Evolutionary conservation across 1,140 invertebrate species (phyloP), one percentile per base, ranked within the genome.

Genomic region (Papilio dardanus): DNA sequence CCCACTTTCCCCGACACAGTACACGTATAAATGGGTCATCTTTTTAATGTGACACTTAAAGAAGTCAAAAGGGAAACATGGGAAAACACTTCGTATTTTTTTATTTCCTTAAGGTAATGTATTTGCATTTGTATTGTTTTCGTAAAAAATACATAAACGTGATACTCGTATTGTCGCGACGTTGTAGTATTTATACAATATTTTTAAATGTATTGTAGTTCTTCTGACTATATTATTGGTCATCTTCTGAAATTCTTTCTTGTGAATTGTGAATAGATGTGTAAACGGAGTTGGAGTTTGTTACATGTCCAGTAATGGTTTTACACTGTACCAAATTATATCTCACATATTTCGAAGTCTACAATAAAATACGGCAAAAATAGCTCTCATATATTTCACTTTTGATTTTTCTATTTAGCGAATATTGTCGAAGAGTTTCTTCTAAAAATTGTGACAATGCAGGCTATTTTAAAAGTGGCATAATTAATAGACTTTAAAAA

Each of bases 31-130:
- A 76, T 80, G 74, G 84, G 84, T 85, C 79, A 82, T 82, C 54
- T 88, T 87, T 83, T 83, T 84, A 79, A 82, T 76, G 83, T 79
- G 79, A 83, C 83, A 81, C 37, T 71, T 50, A 50, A 71, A 71
- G 69, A 71, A 50, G 74, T 73, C 58, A 71, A 75, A 79, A 74
- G 40, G 50, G 74, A 76, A 80, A 87, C 84, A 86, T 66, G 83
- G 77, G 81, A 85, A 85, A 81, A 79, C 84, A 79, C 80, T 87
- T 79, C 74, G 40, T 40, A 73, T 76, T 81, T 77, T 58, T 68
- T 66, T 76, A 69, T 77, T 69, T 35, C 7, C 66, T 69, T 69
- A 69, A 40, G 19, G 33, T 69, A 69, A 16, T 24, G 21, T 24
- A 40, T 69, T 69, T 69, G 67, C 33, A 37, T 35, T 62, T 62